Base-by-base conservation (phyloP, 1,140 invertebrate species). In the Drosophila athabasca region DNA sequence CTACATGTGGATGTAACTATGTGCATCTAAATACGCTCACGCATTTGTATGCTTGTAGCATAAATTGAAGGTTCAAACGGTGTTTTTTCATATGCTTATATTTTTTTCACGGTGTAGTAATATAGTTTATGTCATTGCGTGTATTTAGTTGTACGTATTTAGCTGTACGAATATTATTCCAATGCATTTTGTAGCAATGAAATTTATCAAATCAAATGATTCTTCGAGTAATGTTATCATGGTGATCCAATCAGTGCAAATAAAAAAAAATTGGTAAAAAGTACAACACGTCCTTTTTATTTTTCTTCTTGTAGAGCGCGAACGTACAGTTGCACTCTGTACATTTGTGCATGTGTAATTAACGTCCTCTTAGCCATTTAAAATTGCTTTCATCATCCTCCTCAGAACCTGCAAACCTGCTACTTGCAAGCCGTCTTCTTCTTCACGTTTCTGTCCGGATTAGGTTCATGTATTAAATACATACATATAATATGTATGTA, bases 1-100 rank as follows among this genome's bases (percentile, higher is more conserved):
- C 24, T 69, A 41, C 49, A 55, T 69, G 54, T 57, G 66, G 68
- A 39, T 66, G 66, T 69, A 54, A 48, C n/a, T 51, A 39, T 39
- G 66, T 69, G 66, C 48, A 35, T 69, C 49, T 57, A 69, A 55
- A 57, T 69, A 57, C 68, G 66, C 64, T 69, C 66, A 69, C 68
- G 66, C 64, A 69, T 41, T 69, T 69, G 53, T 49, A 66, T 69
- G 64, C 62, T 69, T 24, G 31, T 57, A 49, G 19, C 44, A 66
- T 69, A 67, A 41, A 29, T 52, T n/a, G 26, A 2, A 52, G 57
- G 35, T 39, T 39, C 35, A 31, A 22, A 24, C 6, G 17, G 66
- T 39, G 43, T 26, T 8, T 6, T 8, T 13, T 49, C 9, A 19
- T 3, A 1, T 26, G 24, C 2, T 2, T 35, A 7, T 15, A 17